Evolutionary conservation across 2,888 invertebrate genomes (phyloP), one percentile per base, ranked within the genome.

Genomic region (Stenolophus ochropezus): DNA sequence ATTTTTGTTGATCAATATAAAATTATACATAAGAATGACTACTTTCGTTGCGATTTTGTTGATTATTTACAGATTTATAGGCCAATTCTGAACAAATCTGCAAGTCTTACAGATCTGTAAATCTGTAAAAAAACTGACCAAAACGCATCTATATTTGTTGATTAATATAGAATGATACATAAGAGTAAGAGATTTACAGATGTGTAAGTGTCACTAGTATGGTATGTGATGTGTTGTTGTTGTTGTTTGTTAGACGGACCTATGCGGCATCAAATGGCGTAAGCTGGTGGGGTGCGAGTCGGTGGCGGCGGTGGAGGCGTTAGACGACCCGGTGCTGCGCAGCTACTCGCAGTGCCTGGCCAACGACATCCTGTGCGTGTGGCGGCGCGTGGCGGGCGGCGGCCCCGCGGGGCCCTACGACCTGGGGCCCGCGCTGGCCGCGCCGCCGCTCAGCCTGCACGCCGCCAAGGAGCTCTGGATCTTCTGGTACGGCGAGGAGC

Each of bases 401-500:
- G 11, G 20, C 56, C 20, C 85, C 83, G 87, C 87, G 84, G 90
- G 89, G 76, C 87, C 89, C 85, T 90, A 89, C 88, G 91, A 91
- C 86, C 86, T 90, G 85, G 89, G 88, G 81, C 90, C 91, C 83
- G 91, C 91, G 84, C 91, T 90, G 84, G 91, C 91, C 81, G 89
- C 87, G 69, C 95, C 94, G 88, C 95, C 96, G 85, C 93, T 96
- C 86, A 95, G 95, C 86, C 92, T 96, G 86, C 93, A 94, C 88
- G 95, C 96, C 87, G 94, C 96, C 89, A 99, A 98, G 91, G 99
- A 99, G 90, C 93, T 99, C 83, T 99, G 99, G 99, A 96, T 99
- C 90, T 99, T 99, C 92, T 99, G 99, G 99, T 99, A 99, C 91
- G 98, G 98, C 87, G 98, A 98, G 89, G 97, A 97, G 90, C 97